Evolutionary conservation across 2,113 vertebrate genomes (phyloP).

Genomic region (Echinops telfairi): DNA sequence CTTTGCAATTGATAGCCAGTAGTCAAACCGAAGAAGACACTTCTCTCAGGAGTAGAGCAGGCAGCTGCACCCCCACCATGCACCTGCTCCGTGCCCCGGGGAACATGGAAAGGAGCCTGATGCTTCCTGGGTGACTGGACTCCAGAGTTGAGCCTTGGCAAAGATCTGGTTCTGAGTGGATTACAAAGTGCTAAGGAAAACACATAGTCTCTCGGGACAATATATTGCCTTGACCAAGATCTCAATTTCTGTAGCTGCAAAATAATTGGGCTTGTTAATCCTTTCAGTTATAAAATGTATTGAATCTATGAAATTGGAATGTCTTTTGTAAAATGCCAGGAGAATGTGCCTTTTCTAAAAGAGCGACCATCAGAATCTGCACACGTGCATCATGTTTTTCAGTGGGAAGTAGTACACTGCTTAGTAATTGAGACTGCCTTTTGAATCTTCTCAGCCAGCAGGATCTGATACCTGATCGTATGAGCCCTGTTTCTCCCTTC

Average conservation of each 20-base stretch:
- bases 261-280: neutral
- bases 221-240: neutral
- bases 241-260: conserved; percentile 48
- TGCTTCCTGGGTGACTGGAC: neutral
- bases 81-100: neutral
- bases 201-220: neutral
- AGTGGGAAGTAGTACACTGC: neutral
- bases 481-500: conserved; percentile 60
- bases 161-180: neutral
- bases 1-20: neutral
- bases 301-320: neutral
- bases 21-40: neutral
- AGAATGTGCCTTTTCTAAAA: conserved; percentile 21
- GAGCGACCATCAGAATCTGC: neutral
- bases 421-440: conserved; percentile 41
- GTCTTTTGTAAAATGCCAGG: neutral
- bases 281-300: neutral
- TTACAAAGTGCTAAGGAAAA: too few species aligned
- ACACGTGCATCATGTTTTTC: conserved; percentile 41
- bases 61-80: neutral
- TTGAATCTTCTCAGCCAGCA: conserved; percentile 69
- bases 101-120: neutral
- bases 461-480: conserved; percentile 55
- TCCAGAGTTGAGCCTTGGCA: neutral
- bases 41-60: neutral